Evolutionary conservation across 2,113 vertebrate genomes (phyloP), one percentile per base, ranked within the genome.

Genomic region (Vireo altiloquus): DNA sequence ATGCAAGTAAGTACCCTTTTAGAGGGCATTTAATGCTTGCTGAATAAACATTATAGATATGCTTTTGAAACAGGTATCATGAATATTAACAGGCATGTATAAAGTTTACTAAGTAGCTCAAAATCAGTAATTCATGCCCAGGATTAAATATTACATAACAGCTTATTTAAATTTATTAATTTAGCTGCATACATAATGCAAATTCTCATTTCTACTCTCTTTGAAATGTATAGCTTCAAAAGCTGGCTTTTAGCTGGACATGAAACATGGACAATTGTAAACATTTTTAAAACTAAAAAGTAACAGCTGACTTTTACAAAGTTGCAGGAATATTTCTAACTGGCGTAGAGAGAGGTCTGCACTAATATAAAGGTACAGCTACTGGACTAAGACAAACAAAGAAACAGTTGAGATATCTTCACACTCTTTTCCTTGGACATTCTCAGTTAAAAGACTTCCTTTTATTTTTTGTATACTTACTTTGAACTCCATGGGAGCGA

Each of bases 401-500:
- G 31, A 46, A 87, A 16, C 14, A 49, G 4, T 35, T 57, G 42
- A 64, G 5, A 50, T 19, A 33, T 8, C 69, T 3, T 52, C 44
- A 12, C 15, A 50, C 31, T 49, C 15, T 60, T 82, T 89, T 47
- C 28, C 33, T 19, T 33, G 59, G 6, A 68, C 1, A 76, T 49
- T n/a, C 57, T 77, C 54, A 75, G 30, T 39, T 30, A 71, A 56
- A 57, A 75, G 0, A 61, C 4, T 75, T 33, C 6, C 3, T 35
- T 61, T 94, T 80, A 23, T 7, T 42, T 89, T 83, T 76, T 37
- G 2, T 19, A 25, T 68, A 99, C 99, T 99, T 95, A 99, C 99
- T 99, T 96, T 99, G 99, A 94, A 98, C 98, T 95, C 99, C 99
- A 97, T 99, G 98, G n/a, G 99, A 99, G 95, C 95, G 98, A 79